phyloP scores from a whole-genome alignment of 2,797 vertebrate genomes.

The Platalea minor region DNA sequence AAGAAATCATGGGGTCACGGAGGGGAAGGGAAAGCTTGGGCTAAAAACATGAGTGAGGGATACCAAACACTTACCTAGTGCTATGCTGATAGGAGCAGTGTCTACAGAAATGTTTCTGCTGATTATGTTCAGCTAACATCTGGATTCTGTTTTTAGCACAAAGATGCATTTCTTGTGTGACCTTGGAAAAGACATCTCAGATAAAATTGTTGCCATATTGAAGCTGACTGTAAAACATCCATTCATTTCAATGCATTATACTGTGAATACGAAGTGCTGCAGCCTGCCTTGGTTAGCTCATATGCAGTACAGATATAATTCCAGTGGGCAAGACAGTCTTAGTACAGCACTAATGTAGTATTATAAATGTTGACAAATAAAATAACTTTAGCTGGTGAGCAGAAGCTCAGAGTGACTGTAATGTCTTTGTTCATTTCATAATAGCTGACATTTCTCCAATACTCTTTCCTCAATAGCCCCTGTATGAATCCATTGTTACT shows the following conservation, averaged over 20 bases:
- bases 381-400: background rate
- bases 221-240: background rate
- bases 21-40: background rate
- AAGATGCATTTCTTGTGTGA: background rate
- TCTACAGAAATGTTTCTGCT: background rate
- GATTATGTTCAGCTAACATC: background rate
- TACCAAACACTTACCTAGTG: background rate
- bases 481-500: background rate
- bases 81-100: background rate
- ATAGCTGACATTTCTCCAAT: background rate
- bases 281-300: background rate
- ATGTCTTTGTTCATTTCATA: background rate
- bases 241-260: background rate
- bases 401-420: background rate
- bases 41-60: background rate
- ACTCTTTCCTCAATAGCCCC: background rate
- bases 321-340: background rate
- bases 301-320: background rate
- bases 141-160: conserved; percentile 28
- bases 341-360: background rate
- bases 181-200: background rate
- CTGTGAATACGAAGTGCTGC: background rate
- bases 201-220: background rate
- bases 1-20: background rate
- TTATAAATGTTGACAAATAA: conserved; percentile 25